Evolutionary conservation across 2,888 invertebrate species (phyloP).

Genomic region (Eudasyphora cyanicolor): DNA sequence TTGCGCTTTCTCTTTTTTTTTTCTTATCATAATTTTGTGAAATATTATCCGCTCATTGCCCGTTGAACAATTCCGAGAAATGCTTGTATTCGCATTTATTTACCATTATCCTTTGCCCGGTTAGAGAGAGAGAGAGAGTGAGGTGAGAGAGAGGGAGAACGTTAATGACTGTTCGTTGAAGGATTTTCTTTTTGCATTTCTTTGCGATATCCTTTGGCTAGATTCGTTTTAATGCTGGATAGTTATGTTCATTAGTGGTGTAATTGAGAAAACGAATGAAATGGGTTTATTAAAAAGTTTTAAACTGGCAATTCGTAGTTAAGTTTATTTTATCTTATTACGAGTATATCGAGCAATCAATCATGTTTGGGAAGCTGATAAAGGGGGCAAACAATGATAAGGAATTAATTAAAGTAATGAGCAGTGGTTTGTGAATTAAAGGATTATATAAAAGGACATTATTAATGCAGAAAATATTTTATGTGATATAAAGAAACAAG

Average conservation of each 20-base stretch:
- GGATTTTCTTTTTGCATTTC: not conserved
- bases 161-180: not conserved
- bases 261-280: not conserved
- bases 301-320: not conserved
- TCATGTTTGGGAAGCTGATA: no score
- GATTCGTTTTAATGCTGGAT: not conserved
- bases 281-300: not conserved
- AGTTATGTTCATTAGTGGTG: not conserved
- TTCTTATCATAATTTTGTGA: conserved; percentile 7
- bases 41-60: conserved; percentile 1
- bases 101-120: not conserved
- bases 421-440: no score
- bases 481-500: no score
- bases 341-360: no score
- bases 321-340: no score
- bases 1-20: not conserved
- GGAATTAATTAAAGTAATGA: no score
- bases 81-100: conserved; percentile 1
- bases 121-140: not conserved
- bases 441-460: no score
- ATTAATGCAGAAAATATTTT: no score
- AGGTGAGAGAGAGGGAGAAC: not conserved
- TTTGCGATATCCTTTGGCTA: not conserved
- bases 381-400: no score
- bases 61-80: not conserved